phyloP scores from a whole-genome alignment of 2,113 vertebrate genomes.

The Hyperopisus bebe region DNA sequence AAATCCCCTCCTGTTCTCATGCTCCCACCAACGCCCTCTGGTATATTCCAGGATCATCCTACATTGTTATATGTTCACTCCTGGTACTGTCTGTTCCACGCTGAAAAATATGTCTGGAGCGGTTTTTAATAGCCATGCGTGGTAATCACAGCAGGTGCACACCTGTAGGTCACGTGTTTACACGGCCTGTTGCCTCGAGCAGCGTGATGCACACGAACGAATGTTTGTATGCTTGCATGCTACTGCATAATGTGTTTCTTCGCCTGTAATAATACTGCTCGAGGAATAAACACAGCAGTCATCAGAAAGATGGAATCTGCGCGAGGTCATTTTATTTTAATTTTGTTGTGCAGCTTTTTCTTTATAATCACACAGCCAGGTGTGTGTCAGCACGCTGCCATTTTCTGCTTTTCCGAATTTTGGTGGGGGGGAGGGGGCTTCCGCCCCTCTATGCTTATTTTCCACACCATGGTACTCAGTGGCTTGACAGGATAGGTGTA shows the following conservation, averaged over 20 bases:
- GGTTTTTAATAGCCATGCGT: neutral
- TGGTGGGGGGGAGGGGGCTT: neutral
- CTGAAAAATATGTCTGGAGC: neutral
- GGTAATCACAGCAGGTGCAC: neutral
- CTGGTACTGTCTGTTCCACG: neutral
- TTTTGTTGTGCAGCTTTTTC: neutral
- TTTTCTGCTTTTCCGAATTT: neutral
- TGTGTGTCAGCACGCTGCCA: constrained; percentile 41
- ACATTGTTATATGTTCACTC: neutral
- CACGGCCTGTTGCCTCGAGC: neutral
- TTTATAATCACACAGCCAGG: neutral
- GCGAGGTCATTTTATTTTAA: neutral
- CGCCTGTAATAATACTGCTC: neutral
- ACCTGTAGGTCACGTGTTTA: neutral
- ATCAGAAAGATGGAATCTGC: neutral
- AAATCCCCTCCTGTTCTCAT: neutral
- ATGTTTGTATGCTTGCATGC: neutral
- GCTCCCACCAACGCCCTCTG: neutral
- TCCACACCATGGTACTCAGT: neutral
- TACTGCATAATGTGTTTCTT: neutral
- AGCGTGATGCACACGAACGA: neutral
- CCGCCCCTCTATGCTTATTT: neutral
- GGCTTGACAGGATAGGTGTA: neutral
- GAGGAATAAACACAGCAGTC: neutral
- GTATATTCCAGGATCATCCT: neutral